Conservation (phyloP, 1,140 invertebrate species). For the Dendroctonus valens region DNA sequence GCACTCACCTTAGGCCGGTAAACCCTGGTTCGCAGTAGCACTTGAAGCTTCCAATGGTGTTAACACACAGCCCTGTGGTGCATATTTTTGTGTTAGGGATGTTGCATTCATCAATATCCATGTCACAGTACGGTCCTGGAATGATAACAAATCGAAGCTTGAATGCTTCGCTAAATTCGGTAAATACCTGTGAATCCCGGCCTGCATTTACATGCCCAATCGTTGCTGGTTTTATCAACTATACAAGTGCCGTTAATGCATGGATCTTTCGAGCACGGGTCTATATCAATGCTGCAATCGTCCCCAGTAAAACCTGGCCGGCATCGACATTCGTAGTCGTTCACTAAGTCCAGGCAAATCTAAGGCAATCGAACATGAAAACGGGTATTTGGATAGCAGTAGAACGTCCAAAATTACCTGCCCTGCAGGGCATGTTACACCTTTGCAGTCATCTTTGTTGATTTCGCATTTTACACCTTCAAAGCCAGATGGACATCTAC, state of each 20-base stretch:
- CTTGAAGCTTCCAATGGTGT: constrained; percentile 73
- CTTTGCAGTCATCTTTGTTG: constrained; percentile 72
- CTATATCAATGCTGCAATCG: constrained; percentile 66
- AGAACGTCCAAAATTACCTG: constrained; percentile 49
- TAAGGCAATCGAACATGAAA: constrained; percentile 15
- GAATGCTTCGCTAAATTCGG: not conserved
- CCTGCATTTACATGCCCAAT: constrained; percentile 67
- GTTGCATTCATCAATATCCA: constrained; percentile 77
- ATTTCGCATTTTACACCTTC: constrained; percentile 75
- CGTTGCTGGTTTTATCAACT: constrained; percentile 40
- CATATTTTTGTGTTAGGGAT: constrained; percentile 61
- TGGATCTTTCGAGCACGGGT: constrained; percentile 65
- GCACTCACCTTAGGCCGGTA: constrained; percentile 65
- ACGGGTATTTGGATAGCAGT: not conserved
- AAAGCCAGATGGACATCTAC: constrained; percentile 61
- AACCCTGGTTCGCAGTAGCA: constrained; percentile 85
- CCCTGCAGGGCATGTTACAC: constrained; percentile 62
- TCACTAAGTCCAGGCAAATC: constrained; percentile 63
- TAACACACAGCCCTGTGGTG: constrained; percentile 80
- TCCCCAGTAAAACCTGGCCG: constrained; percentile 62
- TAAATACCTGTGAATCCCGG: constrained; percentile 67
- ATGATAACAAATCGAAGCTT: constrained; percentile 9
- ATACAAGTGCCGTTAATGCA: constrained; percentile 72
- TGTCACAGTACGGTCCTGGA: constrained; percentile 37
- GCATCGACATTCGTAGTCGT: constrained; percentile 70